Evolutionary conservation across 2,797 vertebrate species (phyloP).

Genomic region (Acanthurus tractus): DNA sequence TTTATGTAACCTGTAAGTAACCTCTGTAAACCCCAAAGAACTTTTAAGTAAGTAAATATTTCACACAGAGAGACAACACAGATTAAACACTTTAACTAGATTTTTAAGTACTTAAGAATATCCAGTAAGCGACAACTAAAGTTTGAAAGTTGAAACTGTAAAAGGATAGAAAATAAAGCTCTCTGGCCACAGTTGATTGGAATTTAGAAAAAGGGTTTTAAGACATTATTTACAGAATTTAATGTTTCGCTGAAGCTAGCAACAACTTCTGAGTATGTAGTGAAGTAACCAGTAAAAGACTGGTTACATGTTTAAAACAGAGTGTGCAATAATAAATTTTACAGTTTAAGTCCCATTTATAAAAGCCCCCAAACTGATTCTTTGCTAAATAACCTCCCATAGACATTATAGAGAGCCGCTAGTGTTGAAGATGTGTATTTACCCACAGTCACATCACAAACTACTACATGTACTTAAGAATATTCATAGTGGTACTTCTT

Average conservation of each 20-base stretch:
- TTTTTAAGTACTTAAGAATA: constrained; percentile 17
- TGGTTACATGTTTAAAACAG: background rate
- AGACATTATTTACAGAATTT: background rate
- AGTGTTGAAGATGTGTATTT: constrained; percentile 48
- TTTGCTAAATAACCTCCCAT: background rate
- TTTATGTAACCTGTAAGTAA: constrained; percentile 17
- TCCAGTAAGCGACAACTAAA: background rate
- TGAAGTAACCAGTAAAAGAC: constrained; percentile 6
- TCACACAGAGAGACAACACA: constrained; percentile 17
- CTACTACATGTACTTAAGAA: background rate
- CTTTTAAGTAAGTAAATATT: constrained; percentile 15
- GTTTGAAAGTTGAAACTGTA: background rate
- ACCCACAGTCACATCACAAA: background rate
- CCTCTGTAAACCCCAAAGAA: constrained; percentile 22
- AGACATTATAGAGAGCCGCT: constrained; percentile 28
- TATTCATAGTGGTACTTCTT: background rate
- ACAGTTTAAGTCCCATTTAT: background rate
- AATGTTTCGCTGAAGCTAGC: background rate
- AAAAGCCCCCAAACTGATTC: constrained; percentile 9
- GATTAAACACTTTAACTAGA: background rate
- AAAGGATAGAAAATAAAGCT: background rate
- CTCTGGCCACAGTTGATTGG: background rate
- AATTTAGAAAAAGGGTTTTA: background rate
- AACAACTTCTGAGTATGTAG: background rate
- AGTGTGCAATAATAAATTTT: background rate